Base-by-base conservation (phyloP, 2,113 vertebrate species). In the Oceanites oceanicus region DNA sequence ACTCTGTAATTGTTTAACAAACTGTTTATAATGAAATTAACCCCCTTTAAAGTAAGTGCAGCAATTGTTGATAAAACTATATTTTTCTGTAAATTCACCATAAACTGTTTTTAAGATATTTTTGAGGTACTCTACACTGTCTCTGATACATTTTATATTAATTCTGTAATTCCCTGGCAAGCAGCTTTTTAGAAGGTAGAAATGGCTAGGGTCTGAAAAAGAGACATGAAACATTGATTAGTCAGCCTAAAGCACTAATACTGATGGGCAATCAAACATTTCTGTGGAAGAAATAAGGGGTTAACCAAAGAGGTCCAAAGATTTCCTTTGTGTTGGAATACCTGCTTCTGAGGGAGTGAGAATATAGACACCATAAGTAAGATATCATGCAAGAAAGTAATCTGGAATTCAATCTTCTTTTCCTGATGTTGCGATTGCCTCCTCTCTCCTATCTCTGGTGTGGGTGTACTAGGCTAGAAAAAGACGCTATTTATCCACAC, bases 1-100 rank as follows among this genome's bases (percentile, higher is more conserved):
- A 49, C 6, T 72, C 55, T 68, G 8, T 72, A 94, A 85, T 79
- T 91, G 96, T 86, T 89, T 96, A 88, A 77, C 11, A 87, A 95
- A 76, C 10, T 79, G 47, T 77, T 86, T 32, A 78, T 17, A 88
- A 81, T 65, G 14, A 73, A 89, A 94, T 68, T 11, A 32, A 15
- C 4, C 9, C 34, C 13, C 22, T 56, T 95, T 86, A 76, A 90
- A 94, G 17, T 61, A 71, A 78, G 20, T 36, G 22, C 40, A 93
- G 5, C 25, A 55, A 11, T 61, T 87, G 47, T 45, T 81, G 40
- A 61, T 58, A 59, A 72, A 94, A 95, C 15, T 83, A 15, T 66
- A 47, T 52, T 86, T 81, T 92, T 11, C 66, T 92, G 15, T 77
- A 91, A 95, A 92, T 87, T 90, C 13, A 65, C 30, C 10, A 92